These are phyloP conservation scores for Sarcophaga variegata DNA, from an alignment of 2,888 invertebrate species.

Conservation along the genomic window DNA sequence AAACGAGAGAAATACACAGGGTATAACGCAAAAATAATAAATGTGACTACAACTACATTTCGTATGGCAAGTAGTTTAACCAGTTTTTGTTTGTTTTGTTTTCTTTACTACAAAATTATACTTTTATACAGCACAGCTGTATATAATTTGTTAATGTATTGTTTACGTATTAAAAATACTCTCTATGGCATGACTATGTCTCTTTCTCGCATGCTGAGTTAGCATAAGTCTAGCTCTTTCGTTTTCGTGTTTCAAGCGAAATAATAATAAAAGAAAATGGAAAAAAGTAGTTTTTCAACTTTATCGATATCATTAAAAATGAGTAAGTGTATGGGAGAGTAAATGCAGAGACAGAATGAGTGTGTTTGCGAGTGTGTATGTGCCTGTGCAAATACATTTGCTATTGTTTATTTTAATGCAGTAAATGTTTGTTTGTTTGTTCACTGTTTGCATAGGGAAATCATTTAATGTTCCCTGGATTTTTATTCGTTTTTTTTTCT, in stretches of 20 bases:
- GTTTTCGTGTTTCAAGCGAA: conserved; percentile 57
- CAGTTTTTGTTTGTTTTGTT: conserved; percentile 40
- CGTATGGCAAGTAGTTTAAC: conserved; percentile 43
- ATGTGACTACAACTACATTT: conserved; percentile 28
- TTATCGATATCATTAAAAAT: conserved; percentile 23
- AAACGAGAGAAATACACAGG: neutral
- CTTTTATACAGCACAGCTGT: conserved; percentile 39
- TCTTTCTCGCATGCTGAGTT: conserved; percentile 24
- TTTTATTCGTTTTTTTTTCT: conserved; percentile 37
- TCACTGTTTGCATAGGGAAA: conserved; percentile 45
- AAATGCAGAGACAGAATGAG: neutral
- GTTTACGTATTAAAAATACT: conserved; percentile 38
- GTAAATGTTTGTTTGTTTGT: conserved; percentile 23
- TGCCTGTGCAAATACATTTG: neutral
- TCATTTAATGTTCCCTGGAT: conserved; percentile 43
- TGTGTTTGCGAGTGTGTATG: neutral
- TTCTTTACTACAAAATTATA: conserved; percentile 42
- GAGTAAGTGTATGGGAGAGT: conserved; percentile 2
- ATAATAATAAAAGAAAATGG: conserved; percentile 8
- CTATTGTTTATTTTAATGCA: conserved; percentile 31
- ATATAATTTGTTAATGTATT: conserved; percentile 24
- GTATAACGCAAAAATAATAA: neutral
- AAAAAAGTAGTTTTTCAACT: conserved; percentile 58
- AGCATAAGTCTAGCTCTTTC: conserved; percentile 58
- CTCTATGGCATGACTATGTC: conserved; percentile 34